Evolutionary conservation across 23 tunicate genomes (phyloP).

Genomic region (Styela plicata): DNA sequence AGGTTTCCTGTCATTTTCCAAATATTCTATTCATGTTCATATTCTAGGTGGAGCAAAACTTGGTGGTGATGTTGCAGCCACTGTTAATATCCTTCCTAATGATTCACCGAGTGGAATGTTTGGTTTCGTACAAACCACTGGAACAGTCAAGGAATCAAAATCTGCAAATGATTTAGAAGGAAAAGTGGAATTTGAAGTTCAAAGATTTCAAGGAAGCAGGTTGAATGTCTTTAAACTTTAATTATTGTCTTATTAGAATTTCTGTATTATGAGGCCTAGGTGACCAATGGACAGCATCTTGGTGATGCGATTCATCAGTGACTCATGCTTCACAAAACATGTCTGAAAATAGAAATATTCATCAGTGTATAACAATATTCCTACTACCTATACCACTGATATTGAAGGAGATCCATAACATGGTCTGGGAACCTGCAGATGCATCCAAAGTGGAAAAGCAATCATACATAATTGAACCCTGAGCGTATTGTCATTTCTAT

Average conservation of each 20-base stretch:
- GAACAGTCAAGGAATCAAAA: constrained; percentile 50
- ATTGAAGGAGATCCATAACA: too few species aligned
- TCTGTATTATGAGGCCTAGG: too few species aligned
- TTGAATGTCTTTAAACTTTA: not conserved
- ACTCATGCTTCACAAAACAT: too few species aligned
- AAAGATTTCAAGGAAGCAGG: constrained; percentile 87
- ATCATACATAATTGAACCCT: too few species aligned
- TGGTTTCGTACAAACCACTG: constrained; percentile 39
- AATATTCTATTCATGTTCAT: too few species aligned
- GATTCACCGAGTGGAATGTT: constrained; percentile 96
- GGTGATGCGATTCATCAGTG: too few species aligned
- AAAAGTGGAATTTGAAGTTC: constrained; percentile 43
- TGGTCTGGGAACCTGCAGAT: too few species aligned
- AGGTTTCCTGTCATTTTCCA: too few species aligned
- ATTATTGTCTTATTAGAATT: not conserved
- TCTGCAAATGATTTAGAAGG: constrained; percentile 57
- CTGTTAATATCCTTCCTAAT: constrained; percentile 70
- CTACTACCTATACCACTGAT: too few species aligned
- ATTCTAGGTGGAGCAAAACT: constrained; percentile 84
- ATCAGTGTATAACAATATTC: not conserved
- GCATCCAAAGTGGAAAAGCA: too few species aligned
- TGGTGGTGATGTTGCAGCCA: constrained; percentile 67
- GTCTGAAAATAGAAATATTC: too few species aligned
- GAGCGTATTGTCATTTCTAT: too few species aligned
- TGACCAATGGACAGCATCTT: not conserved